A percentile compares a stretch with the other conserved stretches of the same genome.
Evolutionary conservation across 37 sponge, comb jelly and placozoan species (phyloP).

Genomic region (Halichondria panicea): DNA sequence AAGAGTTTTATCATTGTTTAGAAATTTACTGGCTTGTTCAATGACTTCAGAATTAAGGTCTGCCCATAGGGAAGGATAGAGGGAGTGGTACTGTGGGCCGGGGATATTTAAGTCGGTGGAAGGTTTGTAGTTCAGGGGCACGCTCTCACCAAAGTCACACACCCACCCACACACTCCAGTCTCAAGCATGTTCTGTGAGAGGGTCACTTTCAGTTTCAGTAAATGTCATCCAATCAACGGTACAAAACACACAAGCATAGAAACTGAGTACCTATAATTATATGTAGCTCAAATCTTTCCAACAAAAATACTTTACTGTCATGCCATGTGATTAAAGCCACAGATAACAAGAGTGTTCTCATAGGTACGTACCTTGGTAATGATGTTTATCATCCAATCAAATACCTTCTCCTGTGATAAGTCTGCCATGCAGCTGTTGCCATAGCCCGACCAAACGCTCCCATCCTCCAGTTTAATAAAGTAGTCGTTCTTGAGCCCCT

Average conservation of each 20-base stretch:
- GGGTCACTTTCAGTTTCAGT: neutral
- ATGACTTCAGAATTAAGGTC: conserved; percentile 63
- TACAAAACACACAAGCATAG: neutral
- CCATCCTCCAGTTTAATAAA: conserved; percentile 44
- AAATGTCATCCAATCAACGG: too few species aligned
- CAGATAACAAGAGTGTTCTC: neutral
- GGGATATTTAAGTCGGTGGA: too few species aligned
- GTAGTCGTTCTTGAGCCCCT: conserved; percentile 59
- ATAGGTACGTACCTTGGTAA: conserved; percentile 39
- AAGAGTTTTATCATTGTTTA: neutral
- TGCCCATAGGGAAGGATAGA: conserved; percentile 66
- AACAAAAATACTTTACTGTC: neutral
- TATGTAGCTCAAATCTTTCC: neutral
- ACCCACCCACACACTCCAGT: conserved; percentile 80
- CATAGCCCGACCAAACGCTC: conserved; percentile 71
- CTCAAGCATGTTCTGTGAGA: conserved; percentile 66
- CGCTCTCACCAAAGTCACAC: conserved; percentile 80
- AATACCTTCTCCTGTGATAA: conserved; percentile 68
- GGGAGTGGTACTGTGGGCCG: conserved; percentile 46
- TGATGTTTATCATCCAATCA: conserved; percentile 67
- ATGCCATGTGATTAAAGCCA: neutral
- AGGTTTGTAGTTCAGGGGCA: conserved; percentile 64
- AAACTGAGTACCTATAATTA: conserved; percentile 1
- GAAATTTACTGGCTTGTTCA: conserved; percentile 1
- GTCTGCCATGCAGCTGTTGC: conserved; percentile 55